phyloP scores from a whole-genome alignment of 2,888 invertebrate genomes.

The Dryobotodes eremita region DNA sequence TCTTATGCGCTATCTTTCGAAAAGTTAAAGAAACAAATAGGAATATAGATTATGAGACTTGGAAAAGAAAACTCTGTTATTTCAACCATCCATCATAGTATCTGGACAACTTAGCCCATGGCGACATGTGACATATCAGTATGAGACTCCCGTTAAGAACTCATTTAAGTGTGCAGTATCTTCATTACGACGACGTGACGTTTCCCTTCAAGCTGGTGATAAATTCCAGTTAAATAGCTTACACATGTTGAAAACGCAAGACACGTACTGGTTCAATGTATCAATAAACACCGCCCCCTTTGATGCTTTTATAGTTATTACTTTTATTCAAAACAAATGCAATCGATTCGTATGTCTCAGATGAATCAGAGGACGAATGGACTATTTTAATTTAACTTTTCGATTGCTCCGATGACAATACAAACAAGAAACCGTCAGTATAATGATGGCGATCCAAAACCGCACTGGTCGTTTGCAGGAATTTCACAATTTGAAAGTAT shows the following conservation, averaged over 20 bases:
- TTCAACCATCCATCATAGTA: background rate
- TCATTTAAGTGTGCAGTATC: conserved; percentile 56
- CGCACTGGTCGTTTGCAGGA: conserved; percentile 73
- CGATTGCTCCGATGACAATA: conserved; percentile 56
- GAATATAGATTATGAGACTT: background rate
- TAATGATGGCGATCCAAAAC: conserved; percentile 80
- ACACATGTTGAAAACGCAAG: conserved; percentile 57
- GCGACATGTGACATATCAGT: conserved; percentile 40
- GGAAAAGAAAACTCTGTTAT: background rate
- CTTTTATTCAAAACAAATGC: conserved; percentile 59
- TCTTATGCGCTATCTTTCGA: background rate
- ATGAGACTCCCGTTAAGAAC: conserved; percentile 63
- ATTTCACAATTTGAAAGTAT: conserved; percentile 87
- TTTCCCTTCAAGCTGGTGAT: conserved; percentile 60
- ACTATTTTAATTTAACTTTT: conserved; percentile 58
- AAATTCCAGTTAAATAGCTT: conserved; percentile 62
- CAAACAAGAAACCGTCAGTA: conserved; percentile 76
- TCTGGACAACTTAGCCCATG: background rate
- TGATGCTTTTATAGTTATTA: conserved; percentile 50
- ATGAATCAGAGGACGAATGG: conserved; percentile 30
- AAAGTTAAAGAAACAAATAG: background rate
- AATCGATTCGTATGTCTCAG: conserved; percentile 27
- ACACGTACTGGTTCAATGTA: conserved; percentile 58
- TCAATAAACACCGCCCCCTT: conserved; percentile 48
- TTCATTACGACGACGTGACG: conserved; percentile 51